Evolutionary conservation across 2,888 invertebrate species (phyloP).

Genomic region (Drosophila yooni): DNA sequence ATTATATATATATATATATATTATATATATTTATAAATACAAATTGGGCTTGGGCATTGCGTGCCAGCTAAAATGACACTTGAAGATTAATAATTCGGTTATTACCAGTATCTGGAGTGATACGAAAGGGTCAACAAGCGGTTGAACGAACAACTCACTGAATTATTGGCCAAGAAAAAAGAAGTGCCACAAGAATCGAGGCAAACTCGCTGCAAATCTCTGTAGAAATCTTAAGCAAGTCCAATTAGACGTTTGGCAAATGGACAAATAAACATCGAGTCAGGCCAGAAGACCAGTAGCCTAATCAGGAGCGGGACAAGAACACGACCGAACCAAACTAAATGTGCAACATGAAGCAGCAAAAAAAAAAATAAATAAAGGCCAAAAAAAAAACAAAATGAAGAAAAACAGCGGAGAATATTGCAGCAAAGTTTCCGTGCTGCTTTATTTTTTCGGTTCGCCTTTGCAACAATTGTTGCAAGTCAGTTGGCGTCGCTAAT

Average conservation of each 20-base stretch:
- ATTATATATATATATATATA: constrained; percentile 35
- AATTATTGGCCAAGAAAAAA: constrained; percentile 51
- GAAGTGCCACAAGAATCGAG: constrained; percentile 4
- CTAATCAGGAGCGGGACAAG: constrained; percentile 24
- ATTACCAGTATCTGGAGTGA: constrained; percentile 16
- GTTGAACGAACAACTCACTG: constrained; percentile 6
- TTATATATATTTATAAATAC: not conserved
- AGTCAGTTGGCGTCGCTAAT: constrained; percentile 78
- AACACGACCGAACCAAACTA: constrained; percentile 63
- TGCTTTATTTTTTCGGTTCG: constrained; percentile 33
- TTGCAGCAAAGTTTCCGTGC: constrained; percentile 64
- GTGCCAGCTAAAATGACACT: constrained; percentile 30
- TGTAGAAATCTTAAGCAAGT: constrained; percentile 78
- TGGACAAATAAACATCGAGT: constrained; percentile 70
- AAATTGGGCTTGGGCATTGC: constrained; percentile 35
- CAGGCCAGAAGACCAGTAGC: constrained; percentile 13
- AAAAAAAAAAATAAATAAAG: constrained; percentile 42
- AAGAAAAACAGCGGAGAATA: constrained; percentile 42
- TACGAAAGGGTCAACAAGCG: constrained; percentile 27
- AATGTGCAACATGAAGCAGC: constrained; percentile 77
- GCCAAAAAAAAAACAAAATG: not conserved
- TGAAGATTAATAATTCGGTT: constrained; percentile 66
- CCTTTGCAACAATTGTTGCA: constrained; percentile 80
- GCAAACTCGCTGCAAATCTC: constrained; percentile 64
- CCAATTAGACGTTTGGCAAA: constrained; percentile 79